Percentiles rank a stretch among this genome's conserved stretches.
phyloP scores from a whole-genome alignment of 2,888 invertebrate genomes.

The Hyposoter dolosus region DNA sequence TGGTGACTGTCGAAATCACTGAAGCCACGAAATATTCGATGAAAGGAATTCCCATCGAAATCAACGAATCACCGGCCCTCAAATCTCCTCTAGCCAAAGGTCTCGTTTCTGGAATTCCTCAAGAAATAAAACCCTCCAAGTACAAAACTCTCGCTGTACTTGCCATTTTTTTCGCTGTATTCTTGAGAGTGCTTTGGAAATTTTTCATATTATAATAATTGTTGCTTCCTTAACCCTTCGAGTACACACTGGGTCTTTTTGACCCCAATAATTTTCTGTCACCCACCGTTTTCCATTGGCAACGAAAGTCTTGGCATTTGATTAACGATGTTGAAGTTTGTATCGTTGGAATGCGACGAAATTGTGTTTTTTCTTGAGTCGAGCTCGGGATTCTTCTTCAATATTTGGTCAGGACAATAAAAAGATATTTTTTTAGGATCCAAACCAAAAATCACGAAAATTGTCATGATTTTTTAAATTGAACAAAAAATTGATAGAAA shows the following conservation, averaged over 20 bases:
- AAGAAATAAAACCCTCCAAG: slow-evolving; percentile 74
- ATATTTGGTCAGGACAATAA: too few relatives aligned
- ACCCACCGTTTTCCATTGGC: too few relatives aligned
- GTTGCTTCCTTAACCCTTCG: neutral
- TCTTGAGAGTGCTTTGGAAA: slow-evolving; percentile 82
- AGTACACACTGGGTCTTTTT: neutral
- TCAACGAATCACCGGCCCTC: slow-evolving; percentile 84
- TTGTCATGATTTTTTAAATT: too few relatives aligned
- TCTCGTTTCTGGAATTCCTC: slow-evolving; percentile 86
- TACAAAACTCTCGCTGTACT: slow-evolving; percentile 79
- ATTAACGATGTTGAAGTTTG: too few relatives aligned
- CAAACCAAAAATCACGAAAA: too few relatives aligned
- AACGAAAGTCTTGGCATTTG: too few relatives aligned
- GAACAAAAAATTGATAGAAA: too few relatives aligned
- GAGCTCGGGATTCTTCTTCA: too few relatives aligned
- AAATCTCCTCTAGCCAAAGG: slow-evolving; percentile 86
- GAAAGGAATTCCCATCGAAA: slow-evolving; percentile 88
- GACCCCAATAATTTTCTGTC: too few relatives aligned
- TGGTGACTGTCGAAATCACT: slow-evolving; percentile 91
- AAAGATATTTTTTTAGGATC: too few relatives aligned
- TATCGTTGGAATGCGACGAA: too few relatives aligned
- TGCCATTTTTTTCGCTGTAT: slow-evolving; percentile 78
- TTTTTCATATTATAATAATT: slow-evolving; percentile 71
- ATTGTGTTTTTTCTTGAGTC: too few relatives aligned
- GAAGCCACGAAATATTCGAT: slow-evolving; percentile 92